A percentile compares a stretch with the other conserved stretches of the same genome.
phyloP scores from a whole-genome alignment of 2,797 vertebrate species.

The Gila robusta region DNA sequence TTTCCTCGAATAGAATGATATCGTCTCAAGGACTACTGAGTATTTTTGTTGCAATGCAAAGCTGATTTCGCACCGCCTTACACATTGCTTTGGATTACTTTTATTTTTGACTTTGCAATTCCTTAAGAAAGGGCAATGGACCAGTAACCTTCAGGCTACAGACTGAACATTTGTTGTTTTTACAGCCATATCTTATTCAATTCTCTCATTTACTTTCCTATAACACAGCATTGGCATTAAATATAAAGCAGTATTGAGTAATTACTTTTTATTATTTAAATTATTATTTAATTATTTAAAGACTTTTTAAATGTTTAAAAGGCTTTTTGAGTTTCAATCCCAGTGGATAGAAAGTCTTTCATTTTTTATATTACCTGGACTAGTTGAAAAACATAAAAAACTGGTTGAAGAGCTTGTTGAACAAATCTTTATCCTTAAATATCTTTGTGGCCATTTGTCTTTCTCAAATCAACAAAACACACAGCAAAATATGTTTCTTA shows the following conservation, averaged over 20 bases:
- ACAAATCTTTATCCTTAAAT: background rate
- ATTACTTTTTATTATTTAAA: background rate
- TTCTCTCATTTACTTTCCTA: background rate
- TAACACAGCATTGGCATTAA: background rate
- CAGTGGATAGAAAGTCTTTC: background rate
- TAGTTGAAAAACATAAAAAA: background rate
- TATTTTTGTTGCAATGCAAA: background rate
- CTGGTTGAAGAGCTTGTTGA: background rate
- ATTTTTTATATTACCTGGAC: background rate
- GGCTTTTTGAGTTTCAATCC: background rate
- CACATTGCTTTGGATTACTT: background rate
- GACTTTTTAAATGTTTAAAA: background rate
- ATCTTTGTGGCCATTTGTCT: background rate
- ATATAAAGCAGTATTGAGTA: background rate
- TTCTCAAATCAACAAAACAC: background rate
- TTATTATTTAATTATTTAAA: too few species aligned
- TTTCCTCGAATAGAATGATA: slow-evolving; percentile 24
- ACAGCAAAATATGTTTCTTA: background rate
- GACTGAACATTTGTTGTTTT: background rate
- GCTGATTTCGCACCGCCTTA: background rate
- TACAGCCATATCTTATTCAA: slow-evolving; percentile 6
- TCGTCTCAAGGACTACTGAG: slow-evolving; percentile 10
- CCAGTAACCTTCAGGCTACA: background rate
- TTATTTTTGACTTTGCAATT: slow-evolving; percentile 13
- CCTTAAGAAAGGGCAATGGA: background rate